Base-by-base conservation (phyloP, 2,888 invertebrate genomes). In the Bellardia bayeri region DNA sequence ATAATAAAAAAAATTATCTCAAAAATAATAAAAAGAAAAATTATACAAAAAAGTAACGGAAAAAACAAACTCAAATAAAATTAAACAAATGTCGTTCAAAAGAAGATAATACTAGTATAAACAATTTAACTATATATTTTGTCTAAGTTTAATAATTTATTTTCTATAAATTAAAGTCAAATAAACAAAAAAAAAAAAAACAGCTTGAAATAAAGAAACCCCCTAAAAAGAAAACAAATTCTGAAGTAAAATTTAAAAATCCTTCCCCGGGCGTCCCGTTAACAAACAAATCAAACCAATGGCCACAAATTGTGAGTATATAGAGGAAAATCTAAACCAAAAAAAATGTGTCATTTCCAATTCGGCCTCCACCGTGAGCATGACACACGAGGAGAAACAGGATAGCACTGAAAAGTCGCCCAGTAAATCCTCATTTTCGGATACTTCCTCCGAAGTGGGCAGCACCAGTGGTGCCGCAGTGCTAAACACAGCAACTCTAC, bases 241-340 rank as follows among this genome's bases (percentile, higher is more conserved):
- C 13, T 33, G 16, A 61, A 30, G 9, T 16, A 66, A 40, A 54
- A 7, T 14, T 9, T 2, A 16, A 40, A 14, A 64, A 13, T 56
- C 66, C 13, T 54, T 56, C 42, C 5, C 16, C 75, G 33, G 23
- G 23, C 30, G n/a, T 56, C 37, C 37, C 51, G 9, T 16, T 45
- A 7, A 14, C 9, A 45, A 51, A 11, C 51, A 85, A 69, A 7
- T 42, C 6, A 74, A 69, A 69, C 86, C 88, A 91, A 93, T 93
- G 93, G 93, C 92, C 90, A 92, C 92, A 88, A 92, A 92, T 89
- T 92, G 89, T 85, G 91, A 91, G 79, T 90, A 89, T 66, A 92
- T 90, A 54, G 92, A 91, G 89, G 90, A 91, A 87, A 87, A 88
- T 84, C 66, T 81, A 63, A 80, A 30, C 9, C 71, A 86, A 30